Evolutionary conservation across 2,888 invertebrate species (phyloP), one percentile per base, ranked within the genome.

Genomic region (Falcaria lacertinaria): DNA sequence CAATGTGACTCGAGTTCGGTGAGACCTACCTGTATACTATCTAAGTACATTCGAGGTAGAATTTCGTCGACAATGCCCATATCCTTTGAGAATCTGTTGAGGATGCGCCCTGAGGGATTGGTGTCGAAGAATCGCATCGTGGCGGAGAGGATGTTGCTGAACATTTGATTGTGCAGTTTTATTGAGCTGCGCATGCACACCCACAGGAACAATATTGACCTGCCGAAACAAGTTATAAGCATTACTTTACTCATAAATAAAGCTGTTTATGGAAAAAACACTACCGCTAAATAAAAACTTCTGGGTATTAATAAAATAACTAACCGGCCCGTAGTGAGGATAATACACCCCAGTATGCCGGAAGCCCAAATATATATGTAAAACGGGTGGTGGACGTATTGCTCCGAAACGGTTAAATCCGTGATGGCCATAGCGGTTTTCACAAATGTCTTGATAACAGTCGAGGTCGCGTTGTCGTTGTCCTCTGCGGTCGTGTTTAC

Each of bases 1-100:
- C n/a, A n/a, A n/a, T n/a, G n/a, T n/a, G n/a, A n/a, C n/a, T n/a
- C n/a, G n/a, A n/a, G n/a, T n/a, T n/a, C 33, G 32, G 15, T 33
- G 43, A 44, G 15, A 14, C 48, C 47, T 57, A 90, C 90, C 83
- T 93, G 93, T 41, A 91, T 90, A 41, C 94, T 92, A 63, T 94
- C 93, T 38, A 93, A 77, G 66, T 92, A 90, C 64, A 92, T 91
- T 48, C 90, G 80, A 0, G 94, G 94, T 40, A 95, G 74, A 14
- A 92, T 82, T 75, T 95, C 95, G 64, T 95, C 95, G 38, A 96
- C 91, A 1, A 93, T 89, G 0, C 95, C 95, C 80, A 95, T 93
- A 67, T 96, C 96, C 71, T 96, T 96, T 0, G 96, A 95, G 78
- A 96, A 96, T 42, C 96, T 85, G 78, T 96, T 96, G 41, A 96